Base-by-base conservation (phyloP, 92 coral and sea anemone species). In the Diadumene lineata region DNA sequence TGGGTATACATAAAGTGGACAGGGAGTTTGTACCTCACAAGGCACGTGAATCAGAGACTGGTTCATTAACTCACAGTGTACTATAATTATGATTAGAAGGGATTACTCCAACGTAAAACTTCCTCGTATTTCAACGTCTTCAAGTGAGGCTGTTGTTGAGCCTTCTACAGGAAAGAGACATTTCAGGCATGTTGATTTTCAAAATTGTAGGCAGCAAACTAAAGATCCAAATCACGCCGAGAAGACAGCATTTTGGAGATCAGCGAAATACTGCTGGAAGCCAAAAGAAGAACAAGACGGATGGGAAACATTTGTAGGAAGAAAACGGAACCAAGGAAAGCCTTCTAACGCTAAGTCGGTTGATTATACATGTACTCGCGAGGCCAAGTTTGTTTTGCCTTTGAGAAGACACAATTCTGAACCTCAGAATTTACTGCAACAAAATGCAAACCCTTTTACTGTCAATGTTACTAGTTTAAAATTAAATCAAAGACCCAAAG, bases 321-420 rank as follows among this genome's bases (percentile, higher is more conserved):
- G n/a, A n/a, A n/a, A n/a, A n/a, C n/a, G n/a, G n/a, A n/a, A n/a
- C n/a, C n/a, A n/a, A n/a, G n/a, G n/a, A n/a, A n/a, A n/a, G n/a
- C n/a, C 64, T 10, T 62, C 66, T n/a, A 72, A 50, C 43, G 30
- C 66, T 33, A 32, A 29, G 31, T 16, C 38, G 13, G 7, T 38
- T 62, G 31, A 28, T 30, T 13, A 4, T 23, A 30, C 30, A 10
- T 15, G 38, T 30, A 11, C 28, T 2, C 15, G 19, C 31, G 68
- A 33, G 31, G 31, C n/a, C 33, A 32, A 2, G 8, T 2, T 57
- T 29, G 53, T 43, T 74, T 46, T 64, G 17, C 31, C 70, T 23
- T 48, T 74, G 1, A 26, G 64, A 4, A 74, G 61, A 44, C 64
- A 74, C 60, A 23, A 74, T 25, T 74, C 79, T 11, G 79, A 74